A percentile compares a stretch with the other conserved stretches of the same genome.
These are phyloP conservation scores for Macrotis lagotis DNA, from an alignment of 2,113 vertebrate species.

Conservation along the genomic window DNA sequence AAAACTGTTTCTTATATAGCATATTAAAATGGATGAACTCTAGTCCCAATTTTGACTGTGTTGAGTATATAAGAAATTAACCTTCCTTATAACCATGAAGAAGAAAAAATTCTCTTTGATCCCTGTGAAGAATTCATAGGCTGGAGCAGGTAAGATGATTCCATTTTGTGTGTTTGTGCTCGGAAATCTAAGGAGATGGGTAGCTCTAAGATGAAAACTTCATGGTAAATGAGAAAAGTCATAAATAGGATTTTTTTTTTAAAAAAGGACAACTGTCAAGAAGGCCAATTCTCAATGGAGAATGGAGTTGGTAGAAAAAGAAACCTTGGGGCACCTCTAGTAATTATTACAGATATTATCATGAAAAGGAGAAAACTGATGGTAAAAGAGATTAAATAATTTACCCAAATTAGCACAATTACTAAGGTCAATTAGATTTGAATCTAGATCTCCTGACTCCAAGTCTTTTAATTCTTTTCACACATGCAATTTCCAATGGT, in stretches of 20 bases:
- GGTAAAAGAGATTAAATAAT: background rate
- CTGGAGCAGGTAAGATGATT: background rate
- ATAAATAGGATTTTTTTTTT: no score
- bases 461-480: background rate
- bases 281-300: background rate
- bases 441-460: background rate
- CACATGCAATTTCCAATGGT: background rate
- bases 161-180: background rate
- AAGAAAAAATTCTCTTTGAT: background rate
- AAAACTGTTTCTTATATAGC: background rate
- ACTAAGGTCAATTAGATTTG: background rate
- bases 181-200: background rate
- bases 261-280: background rate
- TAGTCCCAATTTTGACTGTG: background rate
- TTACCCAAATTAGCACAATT: no score
- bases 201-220: background rate
- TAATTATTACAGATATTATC: background rate
- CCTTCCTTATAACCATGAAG: background rate
- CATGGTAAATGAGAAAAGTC: background rate
- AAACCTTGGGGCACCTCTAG: background rate
- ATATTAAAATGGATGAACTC: background rate
- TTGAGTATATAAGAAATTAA: background rate
- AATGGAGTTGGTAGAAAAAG: background rate
- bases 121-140: background rate
- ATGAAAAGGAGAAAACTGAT: background rate